Conservation (phyloP, 1,140 invertebrate species). For the Metaphire vulgaris region DNA sequence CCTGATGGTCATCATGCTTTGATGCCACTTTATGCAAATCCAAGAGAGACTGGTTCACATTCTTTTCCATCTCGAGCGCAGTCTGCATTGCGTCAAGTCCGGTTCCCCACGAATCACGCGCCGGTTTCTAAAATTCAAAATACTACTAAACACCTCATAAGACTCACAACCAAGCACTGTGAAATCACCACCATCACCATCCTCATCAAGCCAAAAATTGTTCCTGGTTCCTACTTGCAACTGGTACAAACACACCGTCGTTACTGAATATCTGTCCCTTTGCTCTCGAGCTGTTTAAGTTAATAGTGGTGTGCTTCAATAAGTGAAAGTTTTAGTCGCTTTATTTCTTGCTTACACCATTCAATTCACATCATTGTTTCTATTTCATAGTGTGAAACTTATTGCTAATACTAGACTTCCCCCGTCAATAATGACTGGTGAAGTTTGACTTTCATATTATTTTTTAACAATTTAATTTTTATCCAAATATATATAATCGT, state of each 20-base stretch:
- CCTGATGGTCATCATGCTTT: conserved; percentile 58
- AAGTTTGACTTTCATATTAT: too few relatives aligned
- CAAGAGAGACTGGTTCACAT: conserved; percentile 66
- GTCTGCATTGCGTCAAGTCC: conserved; percentile 62
- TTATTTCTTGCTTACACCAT: too few relatives aligned
- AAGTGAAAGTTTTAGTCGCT: too few relatives aligned
- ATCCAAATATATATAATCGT: too few relatives aligned
- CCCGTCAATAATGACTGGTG: too few relatives aligned
- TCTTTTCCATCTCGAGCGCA: conserved; percentile 67
- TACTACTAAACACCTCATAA: background rate
- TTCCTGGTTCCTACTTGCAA: background rate
- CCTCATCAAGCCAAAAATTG: too few relatives aligned
- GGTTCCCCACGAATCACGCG: conserved; percentile 58
- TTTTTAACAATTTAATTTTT: too few relatives aligned
- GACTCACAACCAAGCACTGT: too few relatives aligned
- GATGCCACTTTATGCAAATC: conserved; percentile 62
- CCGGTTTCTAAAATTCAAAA: conserved; percentile 56
- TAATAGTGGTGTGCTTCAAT: background rate
- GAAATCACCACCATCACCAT: too few relatives aligned
- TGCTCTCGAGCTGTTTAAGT: background rate
- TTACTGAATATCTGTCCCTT: background rate
- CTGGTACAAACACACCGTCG: background rate
- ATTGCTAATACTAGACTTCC: too few relatives aligned
- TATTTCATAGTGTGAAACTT: too few relatives aligned
- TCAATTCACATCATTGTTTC: too few relatives aligned